Evolutionary conservation across 2,888 invertebrate genomes (phyloP).

Genomic region (Sympetrum striolatum): DNA sequence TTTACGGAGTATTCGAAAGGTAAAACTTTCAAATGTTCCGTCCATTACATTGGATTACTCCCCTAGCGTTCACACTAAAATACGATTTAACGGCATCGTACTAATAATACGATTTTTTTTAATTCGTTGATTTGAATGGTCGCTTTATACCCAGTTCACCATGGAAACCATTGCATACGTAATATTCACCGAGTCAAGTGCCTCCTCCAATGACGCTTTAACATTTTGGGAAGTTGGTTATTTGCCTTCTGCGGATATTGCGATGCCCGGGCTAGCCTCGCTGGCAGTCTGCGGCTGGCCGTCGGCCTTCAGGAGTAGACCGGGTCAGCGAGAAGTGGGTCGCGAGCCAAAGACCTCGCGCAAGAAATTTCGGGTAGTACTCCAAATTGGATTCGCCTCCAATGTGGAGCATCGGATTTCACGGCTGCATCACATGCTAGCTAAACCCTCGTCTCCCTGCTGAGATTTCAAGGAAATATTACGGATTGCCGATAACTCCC

Average conservation of each 20-base stretch:
- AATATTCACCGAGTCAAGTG: neutral
- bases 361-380: neutral
- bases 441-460: neutral
- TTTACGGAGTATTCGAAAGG: no score
- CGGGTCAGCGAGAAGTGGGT: neutral
- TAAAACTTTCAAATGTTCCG: no score
- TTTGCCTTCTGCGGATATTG: neutral
- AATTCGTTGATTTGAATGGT: neutral
- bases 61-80: no score
- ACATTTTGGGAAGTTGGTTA: neutral
- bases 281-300: neutral
- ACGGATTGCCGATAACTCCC: neutral
- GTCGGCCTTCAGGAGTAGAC: neutral
- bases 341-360: neutral
- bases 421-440: neutral
- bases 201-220: neutral
- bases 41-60: no score
- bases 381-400: neutral
- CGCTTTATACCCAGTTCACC: neutral
- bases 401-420: neutral
- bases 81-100: no score
- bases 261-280: neutral
- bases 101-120: neutral
- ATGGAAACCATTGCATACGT: neutral
- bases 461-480: neutral